phyloP scores from a whole-genome alignment of 64 coral and sea anemone species.

The Cladopsammia gracilis region DNA sequence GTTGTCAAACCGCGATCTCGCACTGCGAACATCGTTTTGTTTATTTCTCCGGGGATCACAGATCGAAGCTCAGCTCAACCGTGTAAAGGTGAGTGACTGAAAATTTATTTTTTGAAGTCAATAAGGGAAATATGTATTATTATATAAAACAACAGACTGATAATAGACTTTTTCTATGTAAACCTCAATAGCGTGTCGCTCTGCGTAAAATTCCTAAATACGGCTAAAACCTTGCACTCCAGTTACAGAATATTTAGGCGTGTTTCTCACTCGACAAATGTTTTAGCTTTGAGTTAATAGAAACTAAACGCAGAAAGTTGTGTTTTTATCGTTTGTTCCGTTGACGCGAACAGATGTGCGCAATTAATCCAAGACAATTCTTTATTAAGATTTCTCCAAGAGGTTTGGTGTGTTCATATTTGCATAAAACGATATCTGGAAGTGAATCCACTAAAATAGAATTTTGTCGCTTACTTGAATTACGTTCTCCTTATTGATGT shows the following conservation, averaged over 20 bases:
- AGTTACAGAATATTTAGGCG: background rate
- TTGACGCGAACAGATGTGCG: background rate
- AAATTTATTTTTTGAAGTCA: background rate
- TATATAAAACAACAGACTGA: no score
- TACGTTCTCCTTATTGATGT: background rate
- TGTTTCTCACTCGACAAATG: background rate
- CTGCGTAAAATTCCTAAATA: no score
- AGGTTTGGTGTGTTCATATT: background rate
- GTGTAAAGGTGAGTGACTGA: background rate
- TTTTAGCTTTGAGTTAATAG: background rate
- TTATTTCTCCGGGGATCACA: background rate
- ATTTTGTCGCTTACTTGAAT: background rate
- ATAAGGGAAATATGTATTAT: background rate
- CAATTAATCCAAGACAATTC: background rate
- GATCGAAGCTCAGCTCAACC: background rate
- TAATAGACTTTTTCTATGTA: no score
- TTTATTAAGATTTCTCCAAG: background rate
- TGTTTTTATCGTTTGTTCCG: no score
- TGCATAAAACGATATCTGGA: no score
- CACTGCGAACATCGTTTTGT: background rate
- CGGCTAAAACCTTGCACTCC: no score
- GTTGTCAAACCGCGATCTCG: background rate
- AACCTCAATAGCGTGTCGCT: no score
- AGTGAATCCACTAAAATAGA: background rate
- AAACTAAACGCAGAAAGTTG: background rate